phyloP scores from a whole-genome alignment of 2,797 vertebrate genomes.

The Anas capensis region DNA sequence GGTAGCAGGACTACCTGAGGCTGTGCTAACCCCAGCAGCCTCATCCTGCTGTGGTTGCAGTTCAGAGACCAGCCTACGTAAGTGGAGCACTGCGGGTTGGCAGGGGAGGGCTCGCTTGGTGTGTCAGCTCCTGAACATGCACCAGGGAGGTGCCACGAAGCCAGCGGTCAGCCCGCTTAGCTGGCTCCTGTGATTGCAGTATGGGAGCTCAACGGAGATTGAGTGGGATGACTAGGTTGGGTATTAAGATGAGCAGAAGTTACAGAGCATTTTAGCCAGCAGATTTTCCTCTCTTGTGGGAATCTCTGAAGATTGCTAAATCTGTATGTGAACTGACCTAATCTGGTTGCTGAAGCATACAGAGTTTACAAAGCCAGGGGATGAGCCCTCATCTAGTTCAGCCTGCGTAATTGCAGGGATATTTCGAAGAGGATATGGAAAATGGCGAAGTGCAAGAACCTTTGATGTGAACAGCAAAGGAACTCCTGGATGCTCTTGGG shows the following conservation, averaged over 20 bases:
- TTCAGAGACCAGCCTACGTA: not conserved
- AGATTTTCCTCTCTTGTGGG: not conserved
- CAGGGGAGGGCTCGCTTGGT: not conserved
- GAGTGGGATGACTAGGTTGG: not conserved
- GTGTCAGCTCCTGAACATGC: not conserved
- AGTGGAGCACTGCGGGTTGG: not conserved
- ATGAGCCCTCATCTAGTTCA: not conserved
- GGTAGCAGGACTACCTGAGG: not conserved
- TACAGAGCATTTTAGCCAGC: not conserved
- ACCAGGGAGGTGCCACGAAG: not conserved
- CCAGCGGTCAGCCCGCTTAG: no score
- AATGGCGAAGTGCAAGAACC: not conserved
- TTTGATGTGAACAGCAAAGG: not conserved
- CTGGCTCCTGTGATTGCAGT: not conserved
- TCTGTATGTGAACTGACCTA: not conserved
- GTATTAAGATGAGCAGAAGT: not conserved
- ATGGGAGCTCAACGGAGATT: not conserved
- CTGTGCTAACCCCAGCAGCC: not conserved
- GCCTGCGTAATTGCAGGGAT: not conserved
- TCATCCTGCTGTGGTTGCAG: not conserved
- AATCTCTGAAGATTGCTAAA: not conserved
- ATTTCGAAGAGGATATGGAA: not conserved
- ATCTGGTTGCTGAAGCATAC: not conserved
- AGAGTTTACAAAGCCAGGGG: not conserved
- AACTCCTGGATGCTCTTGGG: not conserved